A percentile compares a stretch with the other conserved stretches of the same genome.
These are phyloP conservation scores for Acarapis woodi DNA, from an alignment of 1,140 invertebrate species.

Conservation along the genomic window DNA sequence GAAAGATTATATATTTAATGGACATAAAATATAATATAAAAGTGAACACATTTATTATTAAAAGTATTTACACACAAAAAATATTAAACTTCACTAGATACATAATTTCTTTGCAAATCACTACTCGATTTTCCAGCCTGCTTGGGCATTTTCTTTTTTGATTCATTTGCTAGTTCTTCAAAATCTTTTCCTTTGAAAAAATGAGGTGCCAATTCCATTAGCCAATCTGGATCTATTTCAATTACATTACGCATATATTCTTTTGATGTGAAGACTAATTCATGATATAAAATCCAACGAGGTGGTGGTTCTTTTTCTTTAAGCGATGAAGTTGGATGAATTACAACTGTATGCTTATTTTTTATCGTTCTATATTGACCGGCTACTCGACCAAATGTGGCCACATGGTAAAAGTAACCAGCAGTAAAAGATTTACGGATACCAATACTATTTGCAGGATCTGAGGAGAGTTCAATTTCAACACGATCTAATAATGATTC, in stretches of 20 bases:
- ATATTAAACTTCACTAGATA: background rate
- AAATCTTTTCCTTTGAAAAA: constrained; percentile 87
- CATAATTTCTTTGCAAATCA: constrained; percentile 6
- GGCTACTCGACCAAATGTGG: constrained; percentile 97
- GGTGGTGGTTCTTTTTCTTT: constrained; percentile 96
- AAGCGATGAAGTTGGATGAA: constrained; percentile 88
- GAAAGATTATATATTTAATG: no score
- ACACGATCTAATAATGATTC: constrained; percentile 93
- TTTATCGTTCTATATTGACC: constrained; percentile 77
- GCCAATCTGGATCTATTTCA: constrained; percentile 94
- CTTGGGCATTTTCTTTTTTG: constrained; percentile 9
- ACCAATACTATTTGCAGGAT: constrained; percentile 72
- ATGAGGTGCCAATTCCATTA: constrained; percentile 93
- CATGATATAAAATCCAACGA: constrained; percentile 97
- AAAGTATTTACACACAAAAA: no score
- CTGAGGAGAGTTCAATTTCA: constrained; percentile 85
- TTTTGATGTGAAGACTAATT: constrained; percentile 93
- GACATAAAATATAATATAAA: no score
- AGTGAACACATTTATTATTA: no score
- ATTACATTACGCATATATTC: constrained; percentile 99
- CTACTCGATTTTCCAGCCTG: constrained; percentile 6
- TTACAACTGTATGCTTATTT: constrained; percentile 92
- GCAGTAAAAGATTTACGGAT: constrained; percentile 96
- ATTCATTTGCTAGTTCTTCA: constrained; percentile 21
- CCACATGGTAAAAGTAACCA: constrained; percentile 93